phyloP scores from a whole-genome alignment of 2,113 vertebrate species.

The Emberiza fucata region DNA sequence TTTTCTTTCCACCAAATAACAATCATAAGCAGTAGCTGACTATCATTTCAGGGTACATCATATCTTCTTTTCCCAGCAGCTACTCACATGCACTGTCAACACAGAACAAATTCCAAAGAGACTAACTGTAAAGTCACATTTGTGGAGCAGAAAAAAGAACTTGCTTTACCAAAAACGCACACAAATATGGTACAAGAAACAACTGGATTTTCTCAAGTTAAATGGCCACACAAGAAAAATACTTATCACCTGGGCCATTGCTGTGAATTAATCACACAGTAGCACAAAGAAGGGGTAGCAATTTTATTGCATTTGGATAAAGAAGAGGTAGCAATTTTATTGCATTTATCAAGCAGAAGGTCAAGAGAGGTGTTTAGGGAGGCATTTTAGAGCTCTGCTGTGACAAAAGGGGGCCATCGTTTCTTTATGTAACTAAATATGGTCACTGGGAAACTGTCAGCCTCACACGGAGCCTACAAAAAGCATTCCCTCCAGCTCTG shows the following conservation, averaged over 20 bases:
- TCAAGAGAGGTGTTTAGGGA: neutral
- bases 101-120: neutral
- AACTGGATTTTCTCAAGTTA: neutral
- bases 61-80: neutral
- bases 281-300: neutral
- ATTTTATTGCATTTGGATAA: slow-evolving; percentile 17
- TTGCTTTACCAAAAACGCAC: neutral
- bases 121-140: neutral
- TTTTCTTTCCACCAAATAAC: neutral
- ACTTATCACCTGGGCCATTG: neutral
- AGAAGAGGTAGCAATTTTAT: neutral
- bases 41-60: neutral
- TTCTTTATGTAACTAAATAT: slow-evolving; percentile 14
- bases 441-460: neutral
- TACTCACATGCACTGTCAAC: neutral
- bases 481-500: neutral
- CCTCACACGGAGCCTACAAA: neutral
- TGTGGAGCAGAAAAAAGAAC: neutral
- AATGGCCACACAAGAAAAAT: neutral
- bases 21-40: neutral
- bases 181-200: neutral
- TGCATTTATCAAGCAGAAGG: slow-evolving; percentile 3
- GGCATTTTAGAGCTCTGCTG: neutral
- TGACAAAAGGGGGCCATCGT: neutral
- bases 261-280: neutral